Base-by-base conservation (phyloP, 2,113 vertebrate species). In the Macquaria ambigua region DNA sequence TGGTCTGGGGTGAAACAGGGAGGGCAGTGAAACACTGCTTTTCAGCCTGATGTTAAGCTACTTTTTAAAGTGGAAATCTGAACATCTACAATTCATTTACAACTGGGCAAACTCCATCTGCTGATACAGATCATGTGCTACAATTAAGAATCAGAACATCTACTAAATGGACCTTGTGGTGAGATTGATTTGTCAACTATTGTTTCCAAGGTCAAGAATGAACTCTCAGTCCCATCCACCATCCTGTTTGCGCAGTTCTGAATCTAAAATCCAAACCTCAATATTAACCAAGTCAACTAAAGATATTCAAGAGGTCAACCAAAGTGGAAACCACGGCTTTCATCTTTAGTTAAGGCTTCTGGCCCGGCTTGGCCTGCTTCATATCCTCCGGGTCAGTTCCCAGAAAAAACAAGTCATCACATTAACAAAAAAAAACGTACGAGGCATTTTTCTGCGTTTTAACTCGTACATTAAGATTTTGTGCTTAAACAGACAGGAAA, bases 351-450 rank as follows among this genome's bases (percentile, higher is more conserved):
- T 41, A 5, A 48, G 76, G 56, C 59, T n/a, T 71, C 11, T 79
- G 71, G 74, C 21, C 78, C 20, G 3, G 23, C 25, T 55, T 18
- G 68, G 74, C 76, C 87, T 71, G 46, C 63, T 68, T 64, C 48
- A 8, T n/a, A 34, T 52, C 76, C 59, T 53, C 3, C 1, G 2
- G 48, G n/a, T 41, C 28, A 28, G 20, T 34, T 74, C 56, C 21
- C 11, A 76, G 23, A 46, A 28, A 52, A 20, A 62, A 37, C 23
- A 46, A 21, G 6, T 69, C 3, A 31, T 48, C 53, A n/a, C 11
- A 31, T 46, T 14, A 66, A 41, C 11, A 52, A 52, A 41, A 52
- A 50, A 48, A 34, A 39, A 70, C 1, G 75, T 6, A 39, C 25
- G 53, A 55, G 7, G 14, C 28, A 74, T 53, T 28, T 39, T 14